Percentiles rank a stretch among this genome's conserved stretches.
Conservation (phyloP, 2,113 vertebrate species). For the Xiphophorus hellerii region DNA sequence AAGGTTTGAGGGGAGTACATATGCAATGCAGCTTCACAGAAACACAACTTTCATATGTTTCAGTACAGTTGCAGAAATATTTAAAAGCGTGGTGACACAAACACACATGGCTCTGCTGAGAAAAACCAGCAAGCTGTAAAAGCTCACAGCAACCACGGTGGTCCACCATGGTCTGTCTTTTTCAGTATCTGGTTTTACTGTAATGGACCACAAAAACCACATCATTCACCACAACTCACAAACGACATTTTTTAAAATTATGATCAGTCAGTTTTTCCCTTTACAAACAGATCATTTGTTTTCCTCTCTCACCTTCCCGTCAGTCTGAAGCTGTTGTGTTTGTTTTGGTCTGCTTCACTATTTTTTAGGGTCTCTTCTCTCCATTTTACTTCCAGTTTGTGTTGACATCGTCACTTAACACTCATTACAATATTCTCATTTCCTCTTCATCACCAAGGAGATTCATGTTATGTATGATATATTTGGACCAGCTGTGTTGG, state of each 20-base stretch:
- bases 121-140: constrained; percentile 61
- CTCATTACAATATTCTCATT: constrained; percentile 4
- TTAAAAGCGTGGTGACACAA: not conserved
- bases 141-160: constrained; percentile 52
- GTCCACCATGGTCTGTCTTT: constrained; percentile 53
- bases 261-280: not conserved
- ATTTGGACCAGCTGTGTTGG: constrained; percentile 36
- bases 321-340: not conserved
- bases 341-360: not conserved
- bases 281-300: not conserved
- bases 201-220: constrained; percentile 61
- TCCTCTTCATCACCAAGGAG: constrained; percentile 35
- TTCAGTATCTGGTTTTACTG: constrained; percentile 40
- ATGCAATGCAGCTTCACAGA: not conserved
- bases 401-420: constrained; percentile 4
- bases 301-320: constrained; percentile 1
- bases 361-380: not conserved
- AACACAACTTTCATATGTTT: not conserved
- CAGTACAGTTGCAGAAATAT: not conserved
- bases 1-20: not conserved
- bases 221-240: constrained; percentile 25
- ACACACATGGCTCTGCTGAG: constrained; percentile 20
- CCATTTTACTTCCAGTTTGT: not conserved
- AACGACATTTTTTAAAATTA: not conserved
- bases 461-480: constrained; percentile 28